These are phyloP conservation scores for Spatula clypeata DNA, from an alignment of 2,797 vertebrate species.

Conservation along the genomic window DNA sequence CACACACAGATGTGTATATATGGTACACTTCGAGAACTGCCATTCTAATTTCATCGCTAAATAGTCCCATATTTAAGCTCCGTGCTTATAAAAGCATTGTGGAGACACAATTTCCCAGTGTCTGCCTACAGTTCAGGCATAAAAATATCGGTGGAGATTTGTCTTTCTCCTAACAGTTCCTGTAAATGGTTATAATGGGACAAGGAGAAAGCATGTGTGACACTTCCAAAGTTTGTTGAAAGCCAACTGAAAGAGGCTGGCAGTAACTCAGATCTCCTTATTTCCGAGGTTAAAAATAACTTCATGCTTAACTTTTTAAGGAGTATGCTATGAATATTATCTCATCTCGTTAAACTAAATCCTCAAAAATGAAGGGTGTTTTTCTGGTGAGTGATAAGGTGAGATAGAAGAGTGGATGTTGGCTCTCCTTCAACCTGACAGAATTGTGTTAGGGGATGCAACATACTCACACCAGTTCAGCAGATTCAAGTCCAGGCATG, in stretches of 20 bases:
- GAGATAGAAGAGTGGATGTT: neutral
- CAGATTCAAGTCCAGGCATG: neutral
- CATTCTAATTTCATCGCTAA: neutral
- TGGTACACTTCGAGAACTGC: neutral
- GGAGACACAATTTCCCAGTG: neutral
- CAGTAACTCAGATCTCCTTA: neutral
- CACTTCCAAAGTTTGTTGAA: neutral
- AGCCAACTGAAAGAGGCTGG: neutral
- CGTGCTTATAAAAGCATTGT: neutral
- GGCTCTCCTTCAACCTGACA: neutral
- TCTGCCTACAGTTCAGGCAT: neutral
- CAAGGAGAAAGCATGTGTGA: neutral
- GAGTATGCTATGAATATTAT: neutral
- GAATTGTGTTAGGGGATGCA: neutral
- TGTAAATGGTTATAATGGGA: neutral
- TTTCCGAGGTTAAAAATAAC: neutral
- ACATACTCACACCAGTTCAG: neutral
- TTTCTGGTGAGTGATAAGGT: neutral
- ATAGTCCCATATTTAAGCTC: neutral
- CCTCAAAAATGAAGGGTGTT: neutral
- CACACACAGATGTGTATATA: neutral
- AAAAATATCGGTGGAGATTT: neutral
- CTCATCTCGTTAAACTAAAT: constrained; percentile 1
- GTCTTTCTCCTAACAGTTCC: neutral
- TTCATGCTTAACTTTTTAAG: neutral